Evolutionary conservation across 2,113 vertebrate genomes (phyloP).

Genomic region (Limnothrissa miodon): DNA sequence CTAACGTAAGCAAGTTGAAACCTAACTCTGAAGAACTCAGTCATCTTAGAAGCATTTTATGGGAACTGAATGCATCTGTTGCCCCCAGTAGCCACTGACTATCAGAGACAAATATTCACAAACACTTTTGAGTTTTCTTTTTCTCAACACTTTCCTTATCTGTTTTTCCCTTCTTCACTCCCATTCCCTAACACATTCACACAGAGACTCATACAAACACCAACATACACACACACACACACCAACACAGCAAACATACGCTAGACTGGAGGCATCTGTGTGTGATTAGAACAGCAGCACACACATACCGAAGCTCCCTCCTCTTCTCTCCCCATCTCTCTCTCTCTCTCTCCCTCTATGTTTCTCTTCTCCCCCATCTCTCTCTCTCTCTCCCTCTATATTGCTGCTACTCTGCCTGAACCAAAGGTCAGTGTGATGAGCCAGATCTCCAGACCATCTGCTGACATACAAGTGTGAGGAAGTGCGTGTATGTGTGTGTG

Average conservation of each 20-base stretch:
- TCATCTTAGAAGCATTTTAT: not conserved
- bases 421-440: slow-evolving; percentile 31
- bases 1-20: not conserved
- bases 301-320: slow-evolving; percentile 59
- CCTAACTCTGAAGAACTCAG: not conserved
- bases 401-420: slow-evolving; percentile 33
- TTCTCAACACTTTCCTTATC: slow-evolving; percentile 9
- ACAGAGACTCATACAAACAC: not conserved
- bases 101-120: not conserved
- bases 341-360: slow-evolving; percentile 46
- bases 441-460: slow-evolving; percentile 33
- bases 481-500: not conserved
- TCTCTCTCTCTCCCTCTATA: slow-evolving; percentile 28
- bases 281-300: slow-evolving; percentile 62
- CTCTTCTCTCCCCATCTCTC: not conserved
- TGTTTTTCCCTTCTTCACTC: not conserved
- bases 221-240: not conserved
- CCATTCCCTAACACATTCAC: not conserved
- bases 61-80: not conserved
- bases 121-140: slow-evolving; percentile 23
- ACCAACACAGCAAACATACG: slow-evolving; percentile 12
- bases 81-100: not conserved
- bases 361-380: slow-evolving; percentile 6
- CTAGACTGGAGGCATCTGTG: slow-evolving; percentile 54
- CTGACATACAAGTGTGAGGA: slow-evolving; percentile 17